phyloP scores from a whole-genome alignment of 2,113 vertebrate species.

The Peromyscus leucopus region DNA sequence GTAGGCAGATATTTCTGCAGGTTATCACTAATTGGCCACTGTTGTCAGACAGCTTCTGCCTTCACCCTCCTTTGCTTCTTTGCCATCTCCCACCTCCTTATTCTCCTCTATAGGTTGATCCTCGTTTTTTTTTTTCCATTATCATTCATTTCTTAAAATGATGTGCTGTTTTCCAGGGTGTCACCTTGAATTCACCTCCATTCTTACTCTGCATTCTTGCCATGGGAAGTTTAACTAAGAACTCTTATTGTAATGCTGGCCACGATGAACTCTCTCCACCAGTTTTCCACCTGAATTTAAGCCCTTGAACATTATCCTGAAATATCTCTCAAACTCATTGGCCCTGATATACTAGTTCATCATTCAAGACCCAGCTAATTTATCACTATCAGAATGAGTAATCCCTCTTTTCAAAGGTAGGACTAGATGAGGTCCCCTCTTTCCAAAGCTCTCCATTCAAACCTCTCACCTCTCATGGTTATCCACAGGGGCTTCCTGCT shows the following conservation, averaged over 20 bases:
- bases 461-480: not conserved
- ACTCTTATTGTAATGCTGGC: not conserved
- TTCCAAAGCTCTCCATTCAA: not conserved
- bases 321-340: constrained; percentile 15
- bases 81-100: not conserved
- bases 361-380: not conserved
- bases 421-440: not conserved
- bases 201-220: not conserved
- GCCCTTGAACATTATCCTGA: not conserved
- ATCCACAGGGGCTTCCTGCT: not conserved
- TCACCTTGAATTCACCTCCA: not conserved
- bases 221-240: not conserved
- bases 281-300: not conserved
- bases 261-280: not conserved
- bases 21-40: not conserved
- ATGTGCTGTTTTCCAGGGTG: not conserved
- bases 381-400: not conserved
- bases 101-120: not conserved
- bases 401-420: not conserved
- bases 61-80: not conserved
- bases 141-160: not conserved
- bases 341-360: not conserved
- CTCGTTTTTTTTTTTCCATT: not conserved
- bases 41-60: not conserved
- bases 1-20: not conserved